Evolutionary conservation across 2,888 invertebrate genomes (phyloP).

Genomic region (Agriotes lineatus): DNA sequence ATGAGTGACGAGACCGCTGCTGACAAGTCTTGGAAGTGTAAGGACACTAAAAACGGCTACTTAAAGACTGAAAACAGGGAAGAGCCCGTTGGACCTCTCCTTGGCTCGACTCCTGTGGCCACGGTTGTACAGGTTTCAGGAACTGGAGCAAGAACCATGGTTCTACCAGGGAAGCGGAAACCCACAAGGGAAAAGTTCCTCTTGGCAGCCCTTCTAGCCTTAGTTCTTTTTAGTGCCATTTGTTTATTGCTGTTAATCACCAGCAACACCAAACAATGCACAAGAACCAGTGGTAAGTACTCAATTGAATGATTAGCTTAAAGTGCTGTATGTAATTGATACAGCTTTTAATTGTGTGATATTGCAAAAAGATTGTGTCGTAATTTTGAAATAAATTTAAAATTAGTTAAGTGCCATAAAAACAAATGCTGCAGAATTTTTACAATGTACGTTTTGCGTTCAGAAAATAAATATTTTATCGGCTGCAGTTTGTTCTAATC

Average conservation of each 20-base stretch:
- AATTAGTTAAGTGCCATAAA: no score
- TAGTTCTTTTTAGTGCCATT: constrained; percentile 58
- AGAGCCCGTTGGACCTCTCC: constrained; percentile 51
- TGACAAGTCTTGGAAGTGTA: constrained; percentile 51
- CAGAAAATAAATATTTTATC: no score
- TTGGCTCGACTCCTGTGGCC: constrained; percentile 51
- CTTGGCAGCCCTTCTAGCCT: constrained; percentile 57
- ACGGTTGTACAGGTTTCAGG: constrained; percentile 63
- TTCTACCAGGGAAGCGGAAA: constrained; percentile 55
- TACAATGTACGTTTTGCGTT: no score
- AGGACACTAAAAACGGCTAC: constrained; percentile 59
- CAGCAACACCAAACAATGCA: constrained; percentile 54
- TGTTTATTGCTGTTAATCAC: constrained; percentile 57
- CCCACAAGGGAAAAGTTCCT: constrained; percentile 58
- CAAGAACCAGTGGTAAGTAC: constrained; percentile 11
- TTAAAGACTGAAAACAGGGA: constrained; percentile 51
- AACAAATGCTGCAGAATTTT: no score
- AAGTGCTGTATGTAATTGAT: no score
- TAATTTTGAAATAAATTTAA: no score
- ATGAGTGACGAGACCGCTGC: constrained; percentile 54
- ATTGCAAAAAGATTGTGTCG: no score
- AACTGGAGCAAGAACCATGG: constrained; percentile 61
- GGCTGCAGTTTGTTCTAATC: no score
- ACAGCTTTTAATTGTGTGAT: no score
- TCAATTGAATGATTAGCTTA: no score